phyloP scores from a whole-genome alignment of 2,888 invertebrate species.

The Lithophane semibrunnea region DNA sequence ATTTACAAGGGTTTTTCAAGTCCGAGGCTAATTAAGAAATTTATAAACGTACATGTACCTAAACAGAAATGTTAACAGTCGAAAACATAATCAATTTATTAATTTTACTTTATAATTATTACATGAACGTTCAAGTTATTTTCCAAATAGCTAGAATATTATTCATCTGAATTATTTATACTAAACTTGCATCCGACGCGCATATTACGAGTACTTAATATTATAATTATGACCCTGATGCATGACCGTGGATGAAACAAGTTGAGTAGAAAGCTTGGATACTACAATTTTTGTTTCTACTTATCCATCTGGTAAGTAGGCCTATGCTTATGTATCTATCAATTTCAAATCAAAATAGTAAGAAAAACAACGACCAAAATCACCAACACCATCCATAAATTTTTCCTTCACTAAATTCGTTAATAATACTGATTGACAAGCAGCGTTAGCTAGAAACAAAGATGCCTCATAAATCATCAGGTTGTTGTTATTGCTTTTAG shows the following conservation, averaged over 20 bases:
- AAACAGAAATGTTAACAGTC: not conserved
- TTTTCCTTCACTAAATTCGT: slow-evolving; percentile 47
- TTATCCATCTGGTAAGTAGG: not conserved
- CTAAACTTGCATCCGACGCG: not conserved
- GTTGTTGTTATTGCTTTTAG: slow-evolving; percentile 26
- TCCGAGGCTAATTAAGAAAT: not conserved
- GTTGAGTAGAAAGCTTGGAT: not conserved
- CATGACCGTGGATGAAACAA: not conserved
- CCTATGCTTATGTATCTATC: not conserved
- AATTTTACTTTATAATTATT: not conserved
- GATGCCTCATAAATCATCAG: slow-evolving; percentile 58
- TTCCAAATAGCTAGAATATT: not conserved
- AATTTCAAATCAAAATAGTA: not conserved
- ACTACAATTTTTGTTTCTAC: not conserved
- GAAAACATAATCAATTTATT: not conserved
- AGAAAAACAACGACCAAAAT: slow-evolving; percentile 6
- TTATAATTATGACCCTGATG: not conserved
- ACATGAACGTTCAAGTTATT: not conserved
- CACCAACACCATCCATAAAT: slow-evolving; percentile 31
- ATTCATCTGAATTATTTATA: not conserved
- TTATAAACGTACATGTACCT: not conserved
- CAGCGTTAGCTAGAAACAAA: slow-evolving; percentile 50
- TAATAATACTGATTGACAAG: slow-evolving; percentile 61
- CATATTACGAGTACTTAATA: not conserved
- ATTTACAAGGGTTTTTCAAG: slow-evolving; percentile 14